Evolutionary conservation across 2,888 invertebrate species (phyloP).

Genomic region (Spodoptera exigua): DNA sequence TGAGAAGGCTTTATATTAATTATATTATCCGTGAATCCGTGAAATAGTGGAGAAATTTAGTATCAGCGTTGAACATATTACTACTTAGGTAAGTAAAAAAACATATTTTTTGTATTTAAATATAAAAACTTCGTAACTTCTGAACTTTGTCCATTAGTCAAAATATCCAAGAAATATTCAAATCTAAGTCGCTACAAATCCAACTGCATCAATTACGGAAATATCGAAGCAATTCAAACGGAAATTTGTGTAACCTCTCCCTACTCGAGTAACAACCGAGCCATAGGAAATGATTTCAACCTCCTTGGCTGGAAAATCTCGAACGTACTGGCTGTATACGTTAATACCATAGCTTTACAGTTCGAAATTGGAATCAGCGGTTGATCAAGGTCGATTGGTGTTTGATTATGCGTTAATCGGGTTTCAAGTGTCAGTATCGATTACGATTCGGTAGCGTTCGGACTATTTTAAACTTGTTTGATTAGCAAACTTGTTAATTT

Average conservation of each 20-base stretch:
- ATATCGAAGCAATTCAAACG: slow-evolving; percentile 47
- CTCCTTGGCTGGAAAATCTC: slow-evolving; percentile 18
- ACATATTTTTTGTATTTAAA: no score
- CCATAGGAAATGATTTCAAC: slow-evolving; percentile 51
- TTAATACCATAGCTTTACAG: slow-evolving; percentile 35
- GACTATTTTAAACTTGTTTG: slow-evolving; percentile 50
- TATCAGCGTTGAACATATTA: no score
- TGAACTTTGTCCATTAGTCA: no score
- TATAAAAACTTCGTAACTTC: no score
- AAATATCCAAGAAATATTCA: slow-evolving; percentile 7
- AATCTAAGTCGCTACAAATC: slow-evolving; percentile 30
- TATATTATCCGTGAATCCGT: slow-evolving; percentile 27
- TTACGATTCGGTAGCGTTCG: slow-evolving; percentile 48
- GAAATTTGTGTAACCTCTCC: slow-evolving; percentile 47
- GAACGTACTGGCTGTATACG: slow-evolving; percentile 20
- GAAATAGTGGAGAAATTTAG: no score
- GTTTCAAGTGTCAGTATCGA: slow-evolving; percentile 55
- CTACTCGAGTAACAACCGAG: slow-evolving; percentile 44
- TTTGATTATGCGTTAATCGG: slow-evolving; percentile 55
- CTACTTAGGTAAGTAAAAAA: no score
- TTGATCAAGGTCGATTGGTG: slow-evolving; percentile 47
- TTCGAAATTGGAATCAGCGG: slow-evolving; percentile 29
- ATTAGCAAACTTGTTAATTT: slow-evolving; percentile 39
- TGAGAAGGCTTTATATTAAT: no score
- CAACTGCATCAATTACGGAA: slow-evolving; percentile 42